Evolutionary conservation across 1,140 invertebrate genomes (phyloP), one percentile per base, ranked within the genome.

Genomic region (Frieseomelitta varia): DNA sequence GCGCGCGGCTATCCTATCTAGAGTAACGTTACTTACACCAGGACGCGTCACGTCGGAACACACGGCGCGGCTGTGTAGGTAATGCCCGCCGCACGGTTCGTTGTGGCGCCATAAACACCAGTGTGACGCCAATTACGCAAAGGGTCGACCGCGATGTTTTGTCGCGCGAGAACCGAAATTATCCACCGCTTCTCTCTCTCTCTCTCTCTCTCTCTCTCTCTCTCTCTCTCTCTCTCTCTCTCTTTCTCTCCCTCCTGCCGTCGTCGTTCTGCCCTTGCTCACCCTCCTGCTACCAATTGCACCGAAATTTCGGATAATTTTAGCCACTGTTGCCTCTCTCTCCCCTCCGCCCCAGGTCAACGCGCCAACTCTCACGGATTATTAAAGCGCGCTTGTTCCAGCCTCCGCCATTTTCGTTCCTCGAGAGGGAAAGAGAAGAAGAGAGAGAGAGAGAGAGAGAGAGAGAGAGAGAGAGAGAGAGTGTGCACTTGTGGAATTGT

Each of bases 61-160:
- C 15, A 24, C 24, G 11, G 34, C 1, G 21, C 2, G 27, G 19
- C 56, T 65, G 55, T 82, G 67, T 58, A 67, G 56, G 67, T 81
- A 79, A 89, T 61, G 72, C 78, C 21, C 39, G 63, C 73, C 81
- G 51, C 78, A 73, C 61, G 67, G 58, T 69, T 65, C 79, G 68
- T 74, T 85, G 85, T 80, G 67, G 63, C 80, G 81, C 88, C 87
- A 90, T 92, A 91, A 91, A 91, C 89, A 90, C 71, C 87, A 84
- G 82, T 88, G 91, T 90, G 87, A 89, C 88, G 89, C 89, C 91
- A 93, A 93, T 93, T 93, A 93, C 87, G 85, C 88, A 77, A 88
- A 90, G 88, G 90, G 90, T 87, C 86, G 86, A 91, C 88, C 90
- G 76, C 90, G 87, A 90, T 92, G 91, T 91, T 92, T 91, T 91